Base-by-base conservation (phyloP, 2,113 vertebrate genomes). In the Todiramphus saurophagus region DNA sequence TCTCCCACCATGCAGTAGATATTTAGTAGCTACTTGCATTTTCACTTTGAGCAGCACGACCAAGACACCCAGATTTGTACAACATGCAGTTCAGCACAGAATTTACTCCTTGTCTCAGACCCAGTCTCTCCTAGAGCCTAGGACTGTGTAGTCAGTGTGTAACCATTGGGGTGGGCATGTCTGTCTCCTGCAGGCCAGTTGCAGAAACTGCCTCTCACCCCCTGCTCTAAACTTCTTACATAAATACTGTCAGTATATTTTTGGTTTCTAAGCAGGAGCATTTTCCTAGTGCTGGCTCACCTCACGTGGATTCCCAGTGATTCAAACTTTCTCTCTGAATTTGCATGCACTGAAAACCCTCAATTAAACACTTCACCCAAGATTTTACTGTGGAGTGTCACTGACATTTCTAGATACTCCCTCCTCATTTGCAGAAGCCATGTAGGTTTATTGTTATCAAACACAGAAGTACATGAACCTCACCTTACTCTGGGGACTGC, bases 401-500 rank as follows among this genome's bases (percentile, higher is more conserved):
- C 25, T 97, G 94, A 94, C 83, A 87, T 95, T 94, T 93, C 91
- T 80, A 93, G 94, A 73, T 67, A 89, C 93, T 91, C 93, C 93
- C 74, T 79, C 67, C 67, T 95, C 50, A 77, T 94, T 93, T 89
- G 75, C 48, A 87, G 86, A 90, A 69, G 62, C 56, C 21, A 16
- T 64, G 62, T 87, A 76, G 44, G 77, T 89, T 91, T 95, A 84
- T 96, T 96, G 92, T 62, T 44, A 50, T 82, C 48, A 94, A 89
- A 84, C 39, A 72, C 24, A 44, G 51, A 48, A 83, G 80, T 58
- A 68, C 43, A 15, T 16, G 48, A 87, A 69, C 85, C n/a, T 89
- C 39, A 58, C 9, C 62, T 94, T 87, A 64, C 41, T 66, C 70
- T 76, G 58, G 41, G 59, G 31, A 73, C 80, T 84, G 37, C 77